Percentiles rank a stretch among this genome's conserved stretches.
These are phyloP conservation scores for Auanema sp. DNA, from an alignment of 2,888 invertebrate genomes.

Conservation along the genomic window DNA sequence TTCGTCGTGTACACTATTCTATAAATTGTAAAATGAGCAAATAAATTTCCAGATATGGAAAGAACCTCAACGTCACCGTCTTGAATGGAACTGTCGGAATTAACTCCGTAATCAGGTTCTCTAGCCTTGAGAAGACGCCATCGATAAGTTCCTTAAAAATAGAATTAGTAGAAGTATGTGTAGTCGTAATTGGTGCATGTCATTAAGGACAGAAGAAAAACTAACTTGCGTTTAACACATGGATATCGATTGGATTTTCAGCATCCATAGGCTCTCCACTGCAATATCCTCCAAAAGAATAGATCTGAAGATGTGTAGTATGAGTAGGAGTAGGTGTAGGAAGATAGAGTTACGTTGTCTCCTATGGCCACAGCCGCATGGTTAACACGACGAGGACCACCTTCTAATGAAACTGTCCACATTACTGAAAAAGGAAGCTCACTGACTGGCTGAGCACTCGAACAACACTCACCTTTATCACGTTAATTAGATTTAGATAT, in stretches of 20 bases:
- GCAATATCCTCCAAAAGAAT: conserved; percentile 89
- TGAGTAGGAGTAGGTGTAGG: not conserved
- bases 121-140: not conserved
- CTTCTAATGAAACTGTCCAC: conserved; percentile 84
- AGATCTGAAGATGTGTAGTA: conserved; percentile 70
- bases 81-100: too few relatives aligned
- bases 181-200: conserved; percentile 1
- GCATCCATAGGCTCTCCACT: conserved; percentile 77
- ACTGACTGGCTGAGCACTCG: too few relatives aligned
- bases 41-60: too few relatives aligned
- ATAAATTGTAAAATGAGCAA: too few relatives aligned
- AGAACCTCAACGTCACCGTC: too few relatives aligned
- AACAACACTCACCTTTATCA: too few relatives aligned
- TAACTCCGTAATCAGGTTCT: not conserved
- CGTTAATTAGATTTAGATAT: too few relatives aligned
- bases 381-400: conserved; percentile 78
- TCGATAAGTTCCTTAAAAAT: not conserved
- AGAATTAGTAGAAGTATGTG: not conserved
- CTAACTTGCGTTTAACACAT: conserved; percentile 79
- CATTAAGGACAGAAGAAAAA: not conserved
- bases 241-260: conserved; percentile 80
- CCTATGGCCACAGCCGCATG: conserved; percentile 61
- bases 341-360: conserved; percentile 63
- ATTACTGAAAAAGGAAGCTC: not conserved
- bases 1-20: too few relatives aligned